Conservation (phyloP, 2,797 vertebrate genomes). For the Lutra lutra region DNA sequence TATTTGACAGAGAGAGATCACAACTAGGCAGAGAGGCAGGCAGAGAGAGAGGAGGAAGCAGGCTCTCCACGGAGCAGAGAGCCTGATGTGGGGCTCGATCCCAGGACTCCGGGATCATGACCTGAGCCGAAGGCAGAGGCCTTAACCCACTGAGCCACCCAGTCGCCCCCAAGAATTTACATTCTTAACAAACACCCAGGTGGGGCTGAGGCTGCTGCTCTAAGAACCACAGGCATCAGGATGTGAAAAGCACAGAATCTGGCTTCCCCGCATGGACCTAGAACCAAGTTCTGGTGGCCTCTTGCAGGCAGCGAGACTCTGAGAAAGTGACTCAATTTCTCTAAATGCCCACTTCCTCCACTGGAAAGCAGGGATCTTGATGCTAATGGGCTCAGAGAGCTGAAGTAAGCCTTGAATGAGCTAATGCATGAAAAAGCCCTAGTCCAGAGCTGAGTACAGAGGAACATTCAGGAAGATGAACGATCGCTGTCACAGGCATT, state of each 20-base stretch:
- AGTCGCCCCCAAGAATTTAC: neutral
- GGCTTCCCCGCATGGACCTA: too few species aligned
- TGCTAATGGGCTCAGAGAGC: fast-evolving
- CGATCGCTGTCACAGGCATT: fast-evolving
- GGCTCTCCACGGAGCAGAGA: too few species aligned
- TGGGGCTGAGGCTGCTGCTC: neutral
- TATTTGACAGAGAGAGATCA: too few species aligned
- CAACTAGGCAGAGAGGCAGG: too few species aligned
- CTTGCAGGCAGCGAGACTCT: neutral
- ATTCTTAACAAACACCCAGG: neutral
- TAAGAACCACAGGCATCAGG: fast-evolving
- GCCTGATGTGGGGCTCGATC: too few species aligned
- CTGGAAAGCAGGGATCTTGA: fast-evolving
- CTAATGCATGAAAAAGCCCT: neutral
- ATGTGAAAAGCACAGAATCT: too few species aligned
- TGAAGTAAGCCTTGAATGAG: neutral
- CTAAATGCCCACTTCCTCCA: neutral
- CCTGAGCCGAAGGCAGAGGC: too few species aligned
- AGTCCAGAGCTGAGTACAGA: neutral
- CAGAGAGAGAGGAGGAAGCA: too few species aligned
- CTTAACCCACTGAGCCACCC: too few species aligned
- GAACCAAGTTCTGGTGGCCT: neutral
- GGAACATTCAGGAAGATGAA: neutral
- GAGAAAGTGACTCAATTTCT: neutral
- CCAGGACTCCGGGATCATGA: too few species aligned